These are phyloP conservation scores for Ceyx margarethae DNA, from an alignment of 2,113 vertebrate genomes.

Conservation along the genomic window DNA sequence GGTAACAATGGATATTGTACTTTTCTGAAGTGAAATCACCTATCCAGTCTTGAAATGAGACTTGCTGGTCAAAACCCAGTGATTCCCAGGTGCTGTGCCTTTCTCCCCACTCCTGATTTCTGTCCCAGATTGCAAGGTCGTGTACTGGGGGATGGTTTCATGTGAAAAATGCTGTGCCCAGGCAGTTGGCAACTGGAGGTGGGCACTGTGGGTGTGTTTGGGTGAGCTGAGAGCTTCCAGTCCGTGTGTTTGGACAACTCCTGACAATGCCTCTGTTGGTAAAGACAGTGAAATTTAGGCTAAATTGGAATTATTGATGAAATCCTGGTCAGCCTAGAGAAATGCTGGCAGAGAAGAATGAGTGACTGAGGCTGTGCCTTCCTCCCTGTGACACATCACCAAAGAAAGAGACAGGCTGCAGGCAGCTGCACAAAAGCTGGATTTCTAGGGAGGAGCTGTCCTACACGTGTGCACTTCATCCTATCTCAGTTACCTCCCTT, in stretches of 20 bases:
- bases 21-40: constrained; percentile 35
- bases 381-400: background rate
- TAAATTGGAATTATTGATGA: background rate
- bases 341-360: background rate
- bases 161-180: background rate
- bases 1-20: constrained; percentile 21
- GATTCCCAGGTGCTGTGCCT: background rate
- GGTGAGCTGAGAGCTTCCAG: background rate
- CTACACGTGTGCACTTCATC: background rate
- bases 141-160: background rate
- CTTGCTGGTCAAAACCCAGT: background rate
- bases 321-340: background rate
- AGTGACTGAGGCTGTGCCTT: background rate
- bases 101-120: constrained; percentile 23
- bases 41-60: constrained; percentile 40
- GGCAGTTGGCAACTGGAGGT: background rate
- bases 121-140: constrained; percentile 28
- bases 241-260: background rate
- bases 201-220: background rate
- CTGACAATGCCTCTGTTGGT: background rate
- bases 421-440: background rate
- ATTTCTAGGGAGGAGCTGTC: background rate
- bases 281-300: background rate
- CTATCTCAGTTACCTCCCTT: background rate
- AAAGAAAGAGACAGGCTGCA: background rate